Percentiles rank a stretch among this genome's conserved stretches.
Conservation (phyloP, 2,888 invertebrate genomes). For the Drosophila buzzatii region DNA sequence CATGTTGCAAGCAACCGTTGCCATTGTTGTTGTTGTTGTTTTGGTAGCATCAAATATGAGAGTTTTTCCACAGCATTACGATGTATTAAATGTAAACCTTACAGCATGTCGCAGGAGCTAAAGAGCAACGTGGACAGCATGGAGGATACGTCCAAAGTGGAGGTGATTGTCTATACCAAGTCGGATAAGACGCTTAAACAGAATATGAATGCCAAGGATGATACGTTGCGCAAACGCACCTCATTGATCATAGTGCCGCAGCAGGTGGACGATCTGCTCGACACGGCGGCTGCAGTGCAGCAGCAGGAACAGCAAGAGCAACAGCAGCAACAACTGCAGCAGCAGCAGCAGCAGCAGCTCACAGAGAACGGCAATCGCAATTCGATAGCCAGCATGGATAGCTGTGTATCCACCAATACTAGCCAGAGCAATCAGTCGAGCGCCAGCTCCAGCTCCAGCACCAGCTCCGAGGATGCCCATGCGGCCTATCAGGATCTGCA, state of each 20-base stretch:
- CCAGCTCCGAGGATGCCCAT: conserved; percentile 68
- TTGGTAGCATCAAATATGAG: conserved; percentile 62
- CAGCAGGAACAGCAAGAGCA: conserved; percentile 7
- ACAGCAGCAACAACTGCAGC: conserved; percentile 7
- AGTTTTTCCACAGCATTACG: conserved; percentile 12
- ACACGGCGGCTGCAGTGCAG: conserved; percentile 25
- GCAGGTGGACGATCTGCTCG: conserved; percentile 56
- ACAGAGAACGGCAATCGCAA: conserved; percentile 78
- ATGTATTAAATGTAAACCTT: conserved; percentile 21
- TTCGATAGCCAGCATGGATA: conserved; percentile 84
- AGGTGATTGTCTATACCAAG: conserved; percentile 84
- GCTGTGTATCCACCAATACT: conserved; percentile 80
- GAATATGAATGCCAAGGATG: conserved; percentile 85
- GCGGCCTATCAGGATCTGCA: conserved; percentile 83
- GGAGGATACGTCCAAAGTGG: conserved; percentile 78
- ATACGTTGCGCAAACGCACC: conserved; percentile 83
- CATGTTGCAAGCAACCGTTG: neutral
- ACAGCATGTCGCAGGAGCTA: conserved; percentile 68
- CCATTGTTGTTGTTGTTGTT: conserved; percentile 15
- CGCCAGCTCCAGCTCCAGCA: conserved; percentile 37
- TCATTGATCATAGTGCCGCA: conserved; percentile 84
- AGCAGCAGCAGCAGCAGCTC: conserved; percentile 10
- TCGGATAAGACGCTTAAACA: conserved; percentile 84
- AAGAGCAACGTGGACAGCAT: conserved; percentile 28
- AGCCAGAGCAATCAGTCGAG: conserved; percentile 75